Evolutionary conservation across 2,888 invertebrate genomes (phyloP).

Genomic region (Nephrotoma flavescens): DNA sequence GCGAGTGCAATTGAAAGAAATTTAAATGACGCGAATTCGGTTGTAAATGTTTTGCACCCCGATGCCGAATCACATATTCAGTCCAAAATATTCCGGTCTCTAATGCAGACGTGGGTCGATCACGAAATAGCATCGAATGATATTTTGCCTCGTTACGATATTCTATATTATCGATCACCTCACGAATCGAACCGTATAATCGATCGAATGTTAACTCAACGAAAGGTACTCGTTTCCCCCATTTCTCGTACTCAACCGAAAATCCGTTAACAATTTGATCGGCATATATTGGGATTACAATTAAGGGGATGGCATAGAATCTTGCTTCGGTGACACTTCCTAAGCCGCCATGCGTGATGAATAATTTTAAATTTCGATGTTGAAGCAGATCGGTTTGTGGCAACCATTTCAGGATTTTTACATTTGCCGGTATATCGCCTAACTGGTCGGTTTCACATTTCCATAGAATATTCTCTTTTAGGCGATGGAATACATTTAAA

Average conservation of each 20-base stretch:
- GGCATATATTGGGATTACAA: slow-evolving; percentile 37
- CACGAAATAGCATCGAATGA: slow-evolving; percentile 29
- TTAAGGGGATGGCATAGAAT: slow-evolving; percentile 33
- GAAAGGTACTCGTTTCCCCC: slow-evolving; percentile 26
- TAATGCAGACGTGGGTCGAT: slow-evolving; percentile 32
- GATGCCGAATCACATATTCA: slow-evolving; percentile 34
- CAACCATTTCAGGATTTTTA: slow-evolving; percentile 32
- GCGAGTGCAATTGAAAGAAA: too few relatives aligned
- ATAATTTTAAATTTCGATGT: slow-evolving; percentile 32
- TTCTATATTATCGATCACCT: slow-evolving; percentile 11
- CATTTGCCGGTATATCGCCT: slow-evolving; percentile 22
- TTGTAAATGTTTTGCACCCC: slow-evolving; percentile 31
- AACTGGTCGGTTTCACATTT: slow-evolving; percentile 28
- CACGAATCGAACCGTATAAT: slow-evolving; percentile 18
- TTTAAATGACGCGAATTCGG: slow-evolving; percentile 25
- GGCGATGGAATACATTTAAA: slow-evolving; percentile 6
- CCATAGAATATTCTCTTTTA: slow-evolving; percentile 32
- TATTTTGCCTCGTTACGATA: slow-evolving; percentile 21
- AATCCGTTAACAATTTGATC: slow-evolving; percentile 37
- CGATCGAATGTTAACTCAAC: slow-evolving; percentile 21
- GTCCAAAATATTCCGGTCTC: slow-evolving; percentile 36
- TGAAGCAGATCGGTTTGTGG: slow-evolving; percentile 34
- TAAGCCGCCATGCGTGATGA: slow-evolving; percentile 36
- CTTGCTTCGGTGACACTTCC: slow-evolving; percentile 35
- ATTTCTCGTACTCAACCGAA: slow-evolving; percentile 29